phyloP scores from a whole-genome alignment of 2,113 vertebrate genomes.

The Colinus virginianus region DNA sequence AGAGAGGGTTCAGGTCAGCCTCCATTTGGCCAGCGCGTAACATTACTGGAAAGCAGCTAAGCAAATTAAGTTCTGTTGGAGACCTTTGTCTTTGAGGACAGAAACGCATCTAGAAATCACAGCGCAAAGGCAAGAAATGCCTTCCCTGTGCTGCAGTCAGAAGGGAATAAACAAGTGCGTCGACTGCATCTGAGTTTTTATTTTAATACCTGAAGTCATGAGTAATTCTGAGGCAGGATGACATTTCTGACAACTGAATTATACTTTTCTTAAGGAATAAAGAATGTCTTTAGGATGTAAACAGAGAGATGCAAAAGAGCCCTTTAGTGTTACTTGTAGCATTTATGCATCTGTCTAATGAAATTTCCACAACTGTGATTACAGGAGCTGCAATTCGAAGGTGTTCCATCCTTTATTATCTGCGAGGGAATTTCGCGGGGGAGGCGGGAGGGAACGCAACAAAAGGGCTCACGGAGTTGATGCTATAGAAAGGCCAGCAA shows the following conservation, averaged over 20 bases:
- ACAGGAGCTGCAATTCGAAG: conserved; percentile 35
- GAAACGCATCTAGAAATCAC: conserved; percentile 35
- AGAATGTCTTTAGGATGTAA: conserved; percentile 70
- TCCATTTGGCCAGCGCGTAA: conserved; percentile 65
- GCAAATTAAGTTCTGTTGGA: conserved; percentile 32
- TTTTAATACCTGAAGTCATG: conserved; percentile 75
- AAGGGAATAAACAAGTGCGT: conserved; percentile 49
- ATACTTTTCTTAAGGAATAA: conserved; percentile 67
- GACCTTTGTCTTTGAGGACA: conserved; percentile 53
- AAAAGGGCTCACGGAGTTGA: conserved; percentile 17
- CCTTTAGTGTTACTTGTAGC: conserved; percentile 65
- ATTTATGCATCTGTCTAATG: conserved; percentile 62
- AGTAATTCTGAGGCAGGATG: conserved; percentile 69
- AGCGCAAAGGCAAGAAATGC: background rate
- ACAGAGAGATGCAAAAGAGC: conserved; percentile 69
- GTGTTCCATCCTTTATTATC: conserved; percentile 60
- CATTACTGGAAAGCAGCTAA: conserved; percentile 58
- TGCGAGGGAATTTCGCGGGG: conserved; percentile 45
- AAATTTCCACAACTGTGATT: conserved; percentile 58
- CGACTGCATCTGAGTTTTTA: conserved; percentile 69
- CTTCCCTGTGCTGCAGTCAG: background rate
- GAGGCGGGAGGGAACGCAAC: background rate
- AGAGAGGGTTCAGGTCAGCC: conserved; percentile 73
- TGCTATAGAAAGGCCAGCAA: conserved; percentile 45
- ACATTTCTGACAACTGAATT: conserved; percentile 80